phyloP scores from a whole-genome alignment of 2,888 invertebrate species.

The Eristalinus aeneus region DNA sequence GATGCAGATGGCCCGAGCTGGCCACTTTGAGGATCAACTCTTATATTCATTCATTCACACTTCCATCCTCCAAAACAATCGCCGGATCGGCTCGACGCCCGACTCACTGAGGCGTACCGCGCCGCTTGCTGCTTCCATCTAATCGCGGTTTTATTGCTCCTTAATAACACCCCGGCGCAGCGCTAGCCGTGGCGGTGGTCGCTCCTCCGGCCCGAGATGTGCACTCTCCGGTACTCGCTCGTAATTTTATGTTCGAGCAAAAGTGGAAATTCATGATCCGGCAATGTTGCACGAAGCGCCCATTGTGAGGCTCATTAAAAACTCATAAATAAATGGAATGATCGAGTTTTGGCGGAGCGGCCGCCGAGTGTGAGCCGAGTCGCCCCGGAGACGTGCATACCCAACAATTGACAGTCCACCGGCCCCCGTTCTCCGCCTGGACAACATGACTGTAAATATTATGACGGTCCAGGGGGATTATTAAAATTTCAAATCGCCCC shows the following conservation, averaged over 20 bases:
- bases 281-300: constrained; percentile 64
- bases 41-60: constrained; percentile 66
- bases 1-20: constrained; percentile 42
- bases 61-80: constrained; percentile 66
- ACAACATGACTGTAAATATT: constrained; percentile 60
- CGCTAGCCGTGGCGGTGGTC: neutral
- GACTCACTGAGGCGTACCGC: neutral
- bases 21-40: constrained; percentile 65
- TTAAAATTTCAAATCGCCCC: constrained; percentile 60
- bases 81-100: neutral
- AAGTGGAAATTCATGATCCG: constrained; percentile 70
- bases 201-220: constrained; percentile 38
- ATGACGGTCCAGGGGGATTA: constrained; percentile 65
- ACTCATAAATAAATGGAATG: constrained; percentile 70
- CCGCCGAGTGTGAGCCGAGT: neutral
- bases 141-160: constrained; percentile 69
- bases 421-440: neutral
- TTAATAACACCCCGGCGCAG: constrained; percentile 63
- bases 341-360: constrained; percentile 43
- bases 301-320: constrained; percentile 69
- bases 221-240: constrained; percentile 20
- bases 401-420: constrained; percentile 57
- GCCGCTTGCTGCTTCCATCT: constrained; percentile 52
- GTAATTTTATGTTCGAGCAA: constrained; percentile 67
- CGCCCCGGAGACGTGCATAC: neutral